Percentiles rank a stretch among this genome's conserved stretches.
Evolutionary conservation across 2,888 invertebrate genomes (phyloP).

Genomic region (Cryptocephalus primarius): DNA sequence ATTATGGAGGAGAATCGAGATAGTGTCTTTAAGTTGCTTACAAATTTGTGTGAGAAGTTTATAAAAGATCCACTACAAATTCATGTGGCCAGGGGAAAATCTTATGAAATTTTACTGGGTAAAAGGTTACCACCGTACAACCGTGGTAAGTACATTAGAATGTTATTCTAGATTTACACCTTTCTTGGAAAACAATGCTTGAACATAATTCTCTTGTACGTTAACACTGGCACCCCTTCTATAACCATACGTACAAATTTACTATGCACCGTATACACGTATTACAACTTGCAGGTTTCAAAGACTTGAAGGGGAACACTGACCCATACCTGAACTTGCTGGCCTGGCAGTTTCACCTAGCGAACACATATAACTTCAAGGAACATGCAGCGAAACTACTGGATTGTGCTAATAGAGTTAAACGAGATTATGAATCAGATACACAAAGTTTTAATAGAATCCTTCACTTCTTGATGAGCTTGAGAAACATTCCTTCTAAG

Average conservation of each 20-base stretch:
- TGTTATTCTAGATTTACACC: no score
- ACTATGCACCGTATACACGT: no score
- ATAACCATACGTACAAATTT: no score
- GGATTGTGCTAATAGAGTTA: conserved; percentile 11
- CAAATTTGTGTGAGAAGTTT: conserved; percentile 29
- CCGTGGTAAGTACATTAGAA: conserved; percentile 6
- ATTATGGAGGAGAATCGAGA: conserved; percentile 10
- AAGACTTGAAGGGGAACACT: conserved; percentile 20
- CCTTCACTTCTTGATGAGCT: conserved; percentile 12
- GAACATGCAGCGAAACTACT: conserved; percentile 23
- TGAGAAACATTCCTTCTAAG: conserved; percentile 12
- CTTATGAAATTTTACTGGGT: conserved; percentile 27
- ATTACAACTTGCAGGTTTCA: conserved; percentile 16
- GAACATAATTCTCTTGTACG: no score
- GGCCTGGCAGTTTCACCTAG: conserved; percentile 29
- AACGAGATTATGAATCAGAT: conserved; percentile 10
- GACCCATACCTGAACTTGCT: conserved; percentile 27
- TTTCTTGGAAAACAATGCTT: no score
- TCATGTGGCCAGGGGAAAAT: conserved; percentile 23
- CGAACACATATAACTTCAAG: conserved; percentile 20
- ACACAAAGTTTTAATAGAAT: conserved; percentile 4
- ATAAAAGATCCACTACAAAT: conserved; percentile 15
- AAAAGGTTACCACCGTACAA: conserved; percentile 12
- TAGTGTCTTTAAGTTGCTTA: conserved; percentile 23
- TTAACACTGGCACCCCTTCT: no score